These are phyloP conservation scores for Athene cunicularia DNA, from an alignment of 2,113 vertebrate genomes.

Conservation along the genomic window DNA sequence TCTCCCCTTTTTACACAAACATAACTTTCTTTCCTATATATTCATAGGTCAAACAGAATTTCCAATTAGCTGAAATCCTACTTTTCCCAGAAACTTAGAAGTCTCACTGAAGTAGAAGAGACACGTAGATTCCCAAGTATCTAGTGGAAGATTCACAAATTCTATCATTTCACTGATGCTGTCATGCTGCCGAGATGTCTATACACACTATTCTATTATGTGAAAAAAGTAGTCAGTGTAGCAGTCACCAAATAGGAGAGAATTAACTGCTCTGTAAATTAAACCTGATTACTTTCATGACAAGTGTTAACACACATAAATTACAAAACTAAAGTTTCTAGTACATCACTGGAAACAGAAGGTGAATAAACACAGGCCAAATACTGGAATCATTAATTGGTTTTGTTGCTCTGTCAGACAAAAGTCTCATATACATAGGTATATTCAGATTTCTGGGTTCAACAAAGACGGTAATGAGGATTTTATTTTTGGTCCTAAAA, in stretches of 20 bases:
- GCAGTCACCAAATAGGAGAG: neutral
- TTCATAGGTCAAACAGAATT: neutral
- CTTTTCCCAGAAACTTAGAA: neutral
- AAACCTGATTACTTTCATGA: neutral
- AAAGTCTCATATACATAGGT: neutral
- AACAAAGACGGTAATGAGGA: neutral
- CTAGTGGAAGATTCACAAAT: neutral
- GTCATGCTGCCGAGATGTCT: neutral
- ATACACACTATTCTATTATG: neutral
- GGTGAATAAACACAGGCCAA: neutral
- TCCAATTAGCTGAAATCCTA: neutral
- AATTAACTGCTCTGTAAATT: slow-evolving; percentile 21
- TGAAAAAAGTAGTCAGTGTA: neutral
- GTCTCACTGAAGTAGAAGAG: neutral
- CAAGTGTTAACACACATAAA: neutral
- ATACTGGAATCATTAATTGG: neutral
- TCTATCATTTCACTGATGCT: neutral
- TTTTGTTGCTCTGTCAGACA: neutral
- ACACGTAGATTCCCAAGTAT: neutral
- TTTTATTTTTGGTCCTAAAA: neutral
- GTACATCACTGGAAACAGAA: neutral
- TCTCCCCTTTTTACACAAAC: neutral
- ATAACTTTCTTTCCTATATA: neutral
- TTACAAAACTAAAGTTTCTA: neutral
- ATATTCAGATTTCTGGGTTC: neutral